These are phyloP conservation scores for Osmoderma eremita DNA, from an alignment of 2,888 invertebrate genomes.

Conservation along the genomic window DNA sequence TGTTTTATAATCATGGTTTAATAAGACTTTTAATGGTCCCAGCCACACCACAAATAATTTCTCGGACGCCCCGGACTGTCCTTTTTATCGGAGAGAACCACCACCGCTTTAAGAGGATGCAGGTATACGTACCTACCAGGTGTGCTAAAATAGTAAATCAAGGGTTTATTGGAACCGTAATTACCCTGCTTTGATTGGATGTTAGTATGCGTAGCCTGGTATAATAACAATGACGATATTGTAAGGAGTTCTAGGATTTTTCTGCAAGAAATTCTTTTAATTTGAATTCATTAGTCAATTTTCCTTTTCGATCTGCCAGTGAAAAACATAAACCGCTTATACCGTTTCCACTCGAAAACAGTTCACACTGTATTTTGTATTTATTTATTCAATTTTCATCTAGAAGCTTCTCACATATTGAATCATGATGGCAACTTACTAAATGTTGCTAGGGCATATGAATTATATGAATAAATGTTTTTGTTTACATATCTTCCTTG, in stretches of 20 bases:
- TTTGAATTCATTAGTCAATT: constrained; percentile 4
- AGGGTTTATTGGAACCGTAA: constrained; percentile 12
- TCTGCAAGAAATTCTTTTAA: constrained; percentile 12
- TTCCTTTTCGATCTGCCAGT: no score
- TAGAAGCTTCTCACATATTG: no score
- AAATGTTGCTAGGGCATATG: no score
- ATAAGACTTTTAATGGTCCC: constrained; percentile 63
- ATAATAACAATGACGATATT: background rate
- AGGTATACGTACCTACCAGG: constrained; percentile 27
- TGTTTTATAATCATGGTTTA: constrained; percentile 66
- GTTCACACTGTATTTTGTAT: no score
- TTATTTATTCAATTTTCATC: no score
- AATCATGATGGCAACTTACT: no score
- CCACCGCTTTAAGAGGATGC: constrained; percentile 11
- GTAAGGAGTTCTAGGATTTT: background rate
- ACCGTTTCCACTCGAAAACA: no score
- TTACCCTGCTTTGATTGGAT: constrained; percentile 3
- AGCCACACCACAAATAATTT: constrained; percentile 59
- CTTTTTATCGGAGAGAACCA: constrained; percentile 21
- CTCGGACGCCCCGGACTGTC: constrained; percentile 33
- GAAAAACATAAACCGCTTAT: no score
- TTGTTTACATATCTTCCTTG: no score
- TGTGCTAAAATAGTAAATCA: constrained; percentile 34
- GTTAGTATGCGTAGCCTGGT: constrained; percentile 7
- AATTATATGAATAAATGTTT: no score